Conservation (phyloP, 2,888 invertebrate species). For the Meloe dianella region DNA sequence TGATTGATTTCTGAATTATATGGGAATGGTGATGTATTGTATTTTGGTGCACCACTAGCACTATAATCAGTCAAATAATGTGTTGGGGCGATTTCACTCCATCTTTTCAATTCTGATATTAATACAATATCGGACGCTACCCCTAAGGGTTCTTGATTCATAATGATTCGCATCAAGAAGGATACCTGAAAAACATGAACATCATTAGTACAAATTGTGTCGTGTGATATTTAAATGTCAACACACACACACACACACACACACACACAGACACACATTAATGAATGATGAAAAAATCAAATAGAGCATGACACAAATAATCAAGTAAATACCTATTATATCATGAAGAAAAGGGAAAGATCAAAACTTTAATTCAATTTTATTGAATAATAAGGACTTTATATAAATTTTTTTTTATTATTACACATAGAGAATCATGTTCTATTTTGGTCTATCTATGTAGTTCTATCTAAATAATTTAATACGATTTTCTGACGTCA, state of each 20-base stretch:
- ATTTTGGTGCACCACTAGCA: conserved; percentile 64
- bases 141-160: conserved; percentile 65
- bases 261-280: no score
- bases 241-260: no score
- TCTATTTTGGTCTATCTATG: not conserved
- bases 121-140: conserved; percentile 66
- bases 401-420: no score
- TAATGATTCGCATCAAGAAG: conserved; percentile 64
- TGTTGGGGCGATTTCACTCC: conserved; percentile 64
- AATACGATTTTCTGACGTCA: not conserved
- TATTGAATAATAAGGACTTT: no score
- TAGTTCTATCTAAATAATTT: not conserved
- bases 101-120: conserved; percentile 64
- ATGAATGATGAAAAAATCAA: conserved; percentile 1
- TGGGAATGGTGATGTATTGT: conserved; percentile 73
- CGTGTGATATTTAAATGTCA: conserved; percentile 34
- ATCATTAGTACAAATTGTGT: not conserved
- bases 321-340: no score
- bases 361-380: no score
- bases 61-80: conserved; percentile 65
- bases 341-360: no score
- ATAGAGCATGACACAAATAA: no score
- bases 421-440: not conserved
- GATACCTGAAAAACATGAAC: conserved; percentile 47
- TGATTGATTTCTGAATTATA: conserved; percentile 77